Evolutionary conservation across 2,797 vertebrate species (phyloP).

Genomic region (Channallabes apus): DNA sequence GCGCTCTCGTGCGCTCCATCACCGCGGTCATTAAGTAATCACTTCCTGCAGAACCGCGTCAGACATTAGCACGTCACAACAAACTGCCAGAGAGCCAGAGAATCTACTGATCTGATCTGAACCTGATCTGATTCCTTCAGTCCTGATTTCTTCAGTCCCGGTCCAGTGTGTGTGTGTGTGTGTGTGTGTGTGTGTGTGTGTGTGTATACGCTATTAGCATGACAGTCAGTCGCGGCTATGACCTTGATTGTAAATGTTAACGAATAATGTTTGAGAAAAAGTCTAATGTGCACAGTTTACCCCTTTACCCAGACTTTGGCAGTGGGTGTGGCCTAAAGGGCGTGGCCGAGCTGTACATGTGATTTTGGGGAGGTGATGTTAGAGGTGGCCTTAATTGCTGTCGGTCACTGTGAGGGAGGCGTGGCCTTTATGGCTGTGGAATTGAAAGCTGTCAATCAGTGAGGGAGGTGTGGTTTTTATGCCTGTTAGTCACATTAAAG

Average conservation of each 20-base stretch:
- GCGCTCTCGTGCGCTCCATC: background rate
- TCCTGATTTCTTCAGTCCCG: background rate
- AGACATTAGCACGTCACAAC: slow-evolving; percentile 8
- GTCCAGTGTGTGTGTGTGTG: slow-evolving; percentile 10
- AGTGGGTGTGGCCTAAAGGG: background rate
- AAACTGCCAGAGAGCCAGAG: slow-evolving; percentile 9
- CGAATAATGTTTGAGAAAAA: background rate
- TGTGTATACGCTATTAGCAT: background rate
- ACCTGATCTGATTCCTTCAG: background rate
- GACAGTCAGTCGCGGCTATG: background rate
- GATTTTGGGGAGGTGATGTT: background rate
- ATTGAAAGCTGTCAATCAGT: background rate
- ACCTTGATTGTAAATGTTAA: background rate
- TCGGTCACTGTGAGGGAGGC: background rate
- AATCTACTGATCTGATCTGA: background rate
- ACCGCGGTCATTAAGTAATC: slow-evolving; percentile 30
- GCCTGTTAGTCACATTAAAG: background rate
- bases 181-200: background rate
- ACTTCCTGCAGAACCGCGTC: slow-evolving; percentile 28
- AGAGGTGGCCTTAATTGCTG: background rate
- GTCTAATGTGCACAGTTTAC: background rate
- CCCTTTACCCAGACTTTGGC: background rate
- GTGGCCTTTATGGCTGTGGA: background rate
- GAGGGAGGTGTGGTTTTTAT: background rate
- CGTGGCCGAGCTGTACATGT: background rate